Evolutionary conservation across 1,140 invertebrate genomes (phyloP), one percentile per base, ranked within the genome.

Genomic region (Luehdorfia chinensis): DNA sequence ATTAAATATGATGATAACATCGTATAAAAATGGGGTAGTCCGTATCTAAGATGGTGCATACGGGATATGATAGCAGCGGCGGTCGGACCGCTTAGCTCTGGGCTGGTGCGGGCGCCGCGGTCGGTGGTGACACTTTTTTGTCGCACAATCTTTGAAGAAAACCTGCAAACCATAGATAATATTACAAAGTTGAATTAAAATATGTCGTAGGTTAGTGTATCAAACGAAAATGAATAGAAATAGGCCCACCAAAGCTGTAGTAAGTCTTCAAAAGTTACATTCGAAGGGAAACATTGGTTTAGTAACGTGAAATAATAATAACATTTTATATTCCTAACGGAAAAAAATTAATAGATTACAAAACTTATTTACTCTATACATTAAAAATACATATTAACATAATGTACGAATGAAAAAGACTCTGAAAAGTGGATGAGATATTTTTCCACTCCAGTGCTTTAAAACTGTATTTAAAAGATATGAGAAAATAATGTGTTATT

Each of bases 111-210:
- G 36, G 32, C 54, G 52, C 47, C 47, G 34, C 28, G 53, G 55
- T 23, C 37, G 36, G 23, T 6, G 37, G 21, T 41, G 37, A 25
- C 21, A 41, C 37, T 27, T 12, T 12, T 15, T 41, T 41, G 37
- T 92, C 91, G 83, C 91, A 92, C 89, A 93, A 89, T 89, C 87
- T 90, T 87, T 89, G 89, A 71, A 93, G 91, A 88, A 92, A 92
- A 88, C 90, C 92, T 93, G 84, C 87, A 87, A 75, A 8, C 37
- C 14, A 50, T 28, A 54, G 55, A 47, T 25, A 18, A 53, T 15
- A 36, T 46, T 44, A 28, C 31, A 13, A 27, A 19, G 15, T 14
- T 16, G 8, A 31, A n/a, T n/a, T n/a, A n/a, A n/a, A n/a, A n/a
- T n/a, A n/a, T n/a, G n/a, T n/a, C n/a, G n/a, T 8, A n/a, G n/a